These are phyloP conservation scores for Tenthredo livida DNA, from an alignment of 2,888 invertebrate genomes.

Conservation along the genomic window DNA sequence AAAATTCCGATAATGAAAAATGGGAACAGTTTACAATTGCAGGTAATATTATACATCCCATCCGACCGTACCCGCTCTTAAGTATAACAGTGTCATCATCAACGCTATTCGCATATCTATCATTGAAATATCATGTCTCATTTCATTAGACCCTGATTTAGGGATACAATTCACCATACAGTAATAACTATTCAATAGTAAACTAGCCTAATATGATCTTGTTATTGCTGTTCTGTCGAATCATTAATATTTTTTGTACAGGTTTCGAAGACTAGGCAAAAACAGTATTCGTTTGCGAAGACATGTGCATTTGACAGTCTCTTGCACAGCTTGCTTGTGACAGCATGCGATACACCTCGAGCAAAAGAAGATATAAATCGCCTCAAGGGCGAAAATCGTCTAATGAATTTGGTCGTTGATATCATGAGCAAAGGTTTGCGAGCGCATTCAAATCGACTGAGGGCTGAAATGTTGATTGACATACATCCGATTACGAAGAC, in stretches of 20 bases:
- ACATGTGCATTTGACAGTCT: background rate
- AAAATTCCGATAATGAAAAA: conserved; percentile 14
- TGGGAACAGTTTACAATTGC: background rate
- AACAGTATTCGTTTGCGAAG: background rate
- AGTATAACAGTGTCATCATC: too few relatives aligned
- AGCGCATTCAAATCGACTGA: background rate
- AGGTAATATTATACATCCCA: background rate
- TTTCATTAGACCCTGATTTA: background rate
- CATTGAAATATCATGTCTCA: background rate
- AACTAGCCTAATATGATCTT: background rate
- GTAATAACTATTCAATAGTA: too few relatives aligned
- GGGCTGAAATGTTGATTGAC: background rate
- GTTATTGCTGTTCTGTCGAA: background rate
- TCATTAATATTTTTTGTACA: background rate
- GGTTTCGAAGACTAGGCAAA: background rate
- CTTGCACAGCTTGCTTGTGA: background rate
- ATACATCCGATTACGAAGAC: background rate
- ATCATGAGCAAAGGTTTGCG: background rate
- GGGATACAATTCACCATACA: too few relatives aligned
- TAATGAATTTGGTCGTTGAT: background rate
- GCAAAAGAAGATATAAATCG: background rate
- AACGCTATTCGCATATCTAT: background rate
- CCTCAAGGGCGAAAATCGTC: background rate
- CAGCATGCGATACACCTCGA: background rate
- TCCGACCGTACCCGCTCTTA: too few relatives aligned